Conservation (phyloP, 1,140 invertebrate genomes). For the Listronotus bonariensis region DNA sequence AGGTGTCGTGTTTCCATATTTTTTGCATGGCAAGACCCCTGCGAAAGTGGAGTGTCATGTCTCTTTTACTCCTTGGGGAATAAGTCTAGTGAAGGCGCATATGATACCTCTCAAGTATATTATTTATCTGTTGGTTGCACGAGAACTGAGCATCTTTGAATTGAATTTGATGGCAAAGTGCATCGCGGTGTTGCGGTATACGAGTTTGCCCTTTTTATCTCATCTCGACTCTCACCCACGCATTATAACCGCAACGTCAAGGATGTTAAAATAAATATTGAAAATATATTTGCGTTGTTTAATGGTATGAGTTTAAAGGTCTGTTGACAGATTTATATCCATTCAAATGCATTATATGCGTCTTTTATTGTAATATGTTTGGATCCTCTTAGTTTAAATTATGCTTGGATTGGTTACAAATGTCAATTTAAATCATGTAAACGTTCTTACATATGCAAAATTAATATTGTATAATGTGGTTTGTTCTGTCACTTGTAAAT, state of each 20-base stretch:
- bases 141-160: constrained; percentile 39
- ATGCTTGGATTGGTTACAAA: too few relatives aligned
- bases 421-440: too few relatives aligned
- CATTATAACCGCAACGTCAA: constrained; percentile 3
- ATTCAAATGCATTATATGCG: not conserved
- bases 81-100: constrained; percentile 30
- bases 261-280: constrained; percentile 15
- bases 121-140: constrained; percentile 44
- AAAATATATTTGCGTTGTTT: not conserved
- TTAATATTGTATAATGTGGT: too few relatives aligned
- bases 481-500: too few relatives aligned
- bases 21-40: constrained; percentile 33
- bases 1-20: constrained; percentile 47
- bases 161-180: constrained; percentile 41
- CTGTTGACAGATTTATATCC: not conserved
- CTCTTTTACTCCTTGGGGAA: constrained; percentile 39
- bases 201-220: constrained; percentile 7
- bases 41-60: constrained; percentile 49
- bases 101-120: constrained; percentile 37
- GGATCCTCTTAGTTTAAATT: too few relatives aligned
- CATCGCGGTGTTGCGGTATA: constrained; percentile 4
- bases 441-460: too few relatives aligned
- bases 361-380: too few relatives aligned
- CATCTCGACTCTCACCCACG: not conserved
- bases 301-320: not conserved